These are phyloP conservation scores for Pipistrellus pygmaeus DNA, from an alignment of 2,797 vertebrate genomes.

Conservation along the genomic window DNA sequence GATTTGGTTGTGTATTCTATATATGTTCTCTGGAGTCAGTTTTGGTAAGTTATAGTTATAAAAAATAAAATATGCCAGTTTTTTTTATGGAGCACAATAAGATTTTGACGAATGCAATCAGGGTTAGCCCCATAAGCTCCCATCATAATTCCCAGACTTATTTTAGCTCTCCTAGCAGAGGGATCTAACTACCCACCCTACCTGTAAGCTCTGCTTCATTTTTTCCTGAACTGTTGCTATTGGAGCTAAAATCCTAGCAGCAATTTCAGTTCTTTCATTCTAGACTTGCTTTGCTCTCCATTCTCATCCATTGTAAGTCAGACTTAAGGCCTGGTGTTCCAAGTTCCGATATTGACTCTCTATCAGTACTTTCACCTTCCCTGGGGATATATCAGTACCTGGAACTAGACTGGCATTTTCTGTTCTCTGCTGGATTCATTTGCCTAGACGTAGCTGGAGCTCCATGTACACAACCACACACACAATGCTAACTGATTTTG, in stretches of 20 bases:
- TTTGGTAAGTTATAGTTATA: background rate
- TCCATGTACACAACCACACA: background rate
- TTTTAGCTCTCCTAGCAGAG: background rate
- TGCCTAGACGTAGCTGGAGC: background rate
- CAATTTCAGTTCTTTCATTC: conserved; percentile 8
- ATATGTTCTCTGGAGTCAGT: background rate
- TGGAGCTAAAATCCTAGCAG: background rate
- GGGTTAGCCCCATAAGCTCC: background rate
- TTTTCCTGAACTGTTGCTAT: conserved; percentile 6
- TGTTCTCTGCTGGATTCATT: background rate
- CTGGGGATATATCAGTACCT: background rate
- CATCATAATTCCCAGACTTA: background rate
- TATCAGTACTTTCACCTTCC: background rate
- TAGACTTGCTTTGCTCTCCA: background rate
- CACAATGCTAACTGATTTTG: background rate
- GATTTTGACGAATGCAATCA: conserved; percentile 21
- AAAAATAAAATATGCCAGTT: conserved; percentile 6
- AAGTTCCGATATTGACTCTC: background rate
- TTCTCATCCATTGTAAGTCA: background rate
- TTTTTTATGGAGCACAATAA: background rate
- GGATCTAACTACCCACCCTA: background rate
- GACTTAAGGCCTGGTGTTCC: background rate
- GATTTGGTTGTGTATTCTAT: background rate
- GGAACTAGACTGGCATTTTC: background rate
- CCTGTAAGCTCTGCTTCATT: background rate